Conservation (phyloP, 2,888 invertebrate species). For the Andrena bucephala region DNA sequence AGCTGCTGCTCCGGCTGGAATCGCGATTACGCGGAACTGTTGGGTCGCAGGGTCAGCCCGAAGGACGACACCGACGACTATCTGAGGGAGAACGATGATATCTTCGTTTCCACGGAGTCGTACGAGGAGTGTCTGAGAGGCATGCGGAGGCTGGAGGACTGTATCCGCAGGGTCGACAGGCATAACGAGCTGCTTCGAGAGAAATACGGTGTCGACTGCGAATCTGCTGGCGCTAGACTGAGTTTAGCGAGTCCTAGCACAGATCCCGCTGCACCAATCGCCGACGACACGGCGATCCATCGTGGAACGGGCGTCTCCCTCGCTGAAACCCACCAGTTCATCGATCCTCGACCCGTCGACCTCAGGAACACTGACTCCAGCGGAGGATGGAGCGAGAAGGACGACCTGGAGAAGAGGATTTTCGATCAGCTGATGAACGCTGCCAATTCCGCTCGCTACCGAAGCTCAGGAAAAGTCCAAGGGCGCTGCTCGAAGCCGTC, state of each 20-base stretch:
- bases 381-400: constrained; percentile 9
- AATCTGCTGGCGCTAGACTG: constrained; percentile 80
- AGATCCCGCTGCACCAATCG: constrained; percentile 46
- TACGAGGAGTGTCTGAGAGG: constrained; percentile 77
- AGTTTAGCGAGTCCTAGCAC: constrained; percentile 75
- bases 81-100: constrained; percentile 47
- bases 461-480: constrained; percentile 3
- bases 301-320: neutral
- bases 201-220: constrained; percentile 72
- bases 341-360: neutral
- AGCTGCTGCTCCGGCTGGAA: constrained; percentile 9
- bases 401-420: constrained; percentile 63
- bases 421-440: constrained; percentile 65
- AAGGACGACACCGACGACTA: constrained; percentile 63
- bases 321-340: neutral
- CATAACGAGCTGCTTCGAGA: constrained; percentile 74
- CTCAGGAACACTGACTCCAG: neutral
- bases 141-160: constrained; percentile 76
- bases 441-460: constrained; percentile 43
- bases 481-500: constrained; percentile 4
- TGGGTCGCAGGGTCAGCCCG: constrained; percentile 58
- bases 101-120: constrained; percentile 64
- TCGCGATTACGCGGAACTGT: constrained; percentile 62
- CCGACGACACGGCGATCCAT: neutral
- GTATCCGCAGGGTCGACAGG: constrained; percentile 71